These are phyloP conservation scores for Erythrocercus mccallii DNA, from an alignment of 2,113 vertebrate genomes.

Conservation along the genomic window DNA sequence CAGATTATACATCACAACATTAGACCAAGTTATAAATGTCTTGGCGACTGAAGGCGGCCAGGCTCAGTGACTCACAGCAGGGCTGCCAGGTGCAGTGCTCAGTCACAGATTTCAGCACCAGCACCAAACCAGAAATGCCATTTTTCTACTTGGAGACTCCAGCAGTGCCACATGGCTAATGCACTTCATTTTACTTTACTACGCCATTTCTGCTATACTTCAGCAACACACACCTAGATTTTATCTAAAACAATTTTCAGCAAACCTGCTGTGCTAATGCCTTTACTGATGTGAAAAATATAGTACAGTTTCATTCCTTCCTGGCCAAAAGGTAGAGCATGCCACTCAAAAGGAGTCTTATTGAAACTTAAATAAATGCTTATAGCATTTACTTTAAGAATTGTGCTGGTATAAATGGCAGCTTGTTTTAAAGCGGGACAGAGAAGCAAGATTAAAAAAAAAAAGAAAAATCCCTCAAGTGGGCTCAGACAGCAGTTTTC, in stretches of 20 bases:
- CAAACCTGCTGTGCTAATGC: neutral
- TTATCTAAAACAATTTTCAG: neutral
- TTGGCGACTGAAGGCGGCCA: neutral
- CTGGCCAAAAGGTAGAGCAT: neutral
- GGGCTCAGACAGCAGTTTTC: neutral
- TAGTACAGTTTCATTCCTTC: fast-evolving
- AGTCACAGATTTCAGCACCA: neutral
- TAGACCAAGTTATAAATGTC: neutral
- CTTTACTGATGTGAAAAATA: neutral
- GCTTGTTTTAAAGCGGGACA: neutral
- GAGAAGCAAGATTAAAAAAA: neutral
- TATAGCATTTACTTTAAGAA: neutral
- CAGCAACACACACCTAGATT: neutral
- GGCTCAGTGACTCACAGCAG: neutral
- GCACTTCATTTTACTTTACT: neutral
- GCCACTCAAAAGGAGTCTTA: neutral
- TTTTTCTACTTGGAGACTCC: neutral
- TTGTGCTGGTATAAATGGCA: neutral
- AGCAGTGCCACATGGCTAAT: neutral
- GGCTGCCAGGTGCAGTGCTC: neutral
- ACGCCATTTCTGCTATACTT: neutral
- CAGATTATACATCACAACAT: neutral
- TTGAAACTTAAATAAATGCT: neutral
- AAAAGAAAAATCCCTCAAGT: neutral
- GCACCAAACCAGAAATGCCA: neutral